These are phyloP conservation scores for Coboldia fuscipes DNA, from an alignment of 1,140 invertebrate genomes.

Conservation along the genomic window DNA sequence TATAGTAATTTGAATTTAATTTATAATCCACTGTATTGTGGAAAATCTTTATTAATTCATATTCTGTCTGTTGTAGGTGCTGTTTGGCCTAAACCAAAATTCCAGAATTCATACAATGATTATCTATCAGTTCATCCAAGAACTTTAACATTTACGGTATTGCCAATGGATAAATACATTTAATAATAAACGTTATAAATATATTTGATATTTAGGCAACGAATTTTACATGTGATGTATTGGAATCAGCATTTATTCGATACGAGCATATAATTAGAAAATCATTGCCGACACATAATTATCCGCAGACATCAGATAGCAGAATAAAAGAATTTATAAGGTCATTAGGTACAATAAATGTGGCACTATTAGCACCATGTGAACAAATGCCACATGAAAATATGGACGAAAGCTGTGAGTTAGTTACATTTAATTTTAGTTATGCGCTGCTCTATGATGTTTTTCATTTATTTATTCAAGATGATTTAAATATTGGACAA, in stretches of 20 bases:
- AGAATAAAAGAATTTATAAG: no score
- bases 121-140: constrained; percentile 5
- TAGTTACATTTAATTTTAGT: no score
- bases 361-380: no score
- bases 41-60: not conserved
- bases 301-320: no score
- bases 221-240: constrained; percentile 12
- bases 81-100: constrained; percentile 8
- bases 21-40: not conserved
- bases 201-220: constrained; percentile 2
- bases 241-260: constrained; percentile 15
- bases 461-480: no score
- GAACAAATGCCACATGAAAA: no score
- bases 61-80: constrained; percentile 3
- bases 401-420: no score
- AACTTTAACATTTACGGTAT: constrained; percentile 6
- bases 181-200: not conserved
- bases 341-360: no score
- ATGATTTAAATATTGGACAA: no score
- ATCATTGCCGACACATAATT: no score
- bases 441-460: no score
- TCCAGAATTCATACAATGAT: constrained; percentile 1
- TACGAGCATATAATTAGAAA: no score
- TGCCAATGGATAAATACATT: not conserved
- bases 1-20: not conserved